Percentiles rank a stretch among this genome's conserved stretches.
Evolutionary conservation across 2,888 invertebrate species (phyloP).

Genomic region (Spicauda simplicius): DNA sequence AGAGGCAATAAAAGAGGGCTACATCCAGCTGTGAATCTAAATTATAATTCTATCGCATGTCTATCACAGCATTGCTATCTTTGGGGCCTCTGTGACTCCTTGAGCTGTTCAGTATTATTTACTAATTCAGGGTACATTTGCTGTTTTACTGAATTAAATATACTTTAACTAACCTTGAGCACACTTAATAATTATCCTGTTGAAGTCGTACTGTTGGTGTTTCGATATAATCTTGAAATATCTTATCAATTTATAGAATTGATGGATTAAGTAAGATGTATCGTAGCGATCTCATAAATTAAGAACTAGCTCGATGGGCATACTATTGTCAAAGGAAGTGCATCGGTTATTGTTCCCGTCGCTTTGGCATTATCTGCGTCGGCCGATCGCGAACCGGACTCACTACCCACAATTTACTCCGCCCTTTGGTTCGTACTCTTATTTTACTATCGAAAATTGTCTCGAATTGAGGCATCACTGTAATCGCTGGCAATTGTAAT

Average conservation of each 20-base stretch:
- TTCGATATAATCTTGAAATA: conserved; percentile 47
- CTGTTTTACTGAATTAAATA: too few species aligned
- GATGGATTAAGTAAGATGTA: conserved; percentile 68
- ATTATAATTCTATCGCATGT: too few species aligned
- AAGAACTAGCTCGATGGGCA: conserved; percentile 49
- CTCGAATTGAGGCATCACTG: conserved; percentile 50
- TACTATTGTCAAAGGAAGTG: conserved; percentile 77
- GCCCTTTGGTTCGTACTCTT: conserved; percentile 61
- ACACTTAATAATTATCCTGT: neutral
- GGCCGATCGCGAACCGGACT: conserved; percentile 61
- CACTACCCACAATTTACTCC: conserved; percentile 69
- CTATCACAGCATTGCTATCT: too few species aligned
- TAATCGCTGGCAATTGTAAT: conserved; percentile 46
- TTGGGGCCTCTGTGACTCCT: too few species aligned
- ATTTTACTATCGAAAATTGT: conserved; percentile 72
- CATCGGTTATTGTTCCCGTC: conserved; percentile 80
- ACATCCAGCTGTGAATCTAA: too few species aligned
- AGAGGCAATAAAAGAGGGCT: too few species aligned
- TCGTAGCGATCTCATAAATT: conserved; percentile 77
- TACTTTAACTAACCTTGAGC: too few species aligned
- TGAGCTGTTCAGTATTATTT: too few species aligned
- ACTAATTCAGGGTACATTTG: too few species aligned
- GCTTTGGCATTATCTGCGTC: conserved; percentile 61
- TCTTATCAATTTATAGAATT: conserved; percentile 68
- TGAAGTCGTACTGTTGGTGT: neutral